phyloP scores from a whole-genome alignment of 2,888 invertebrate species.

The Luperina nickerlii region DNA sequence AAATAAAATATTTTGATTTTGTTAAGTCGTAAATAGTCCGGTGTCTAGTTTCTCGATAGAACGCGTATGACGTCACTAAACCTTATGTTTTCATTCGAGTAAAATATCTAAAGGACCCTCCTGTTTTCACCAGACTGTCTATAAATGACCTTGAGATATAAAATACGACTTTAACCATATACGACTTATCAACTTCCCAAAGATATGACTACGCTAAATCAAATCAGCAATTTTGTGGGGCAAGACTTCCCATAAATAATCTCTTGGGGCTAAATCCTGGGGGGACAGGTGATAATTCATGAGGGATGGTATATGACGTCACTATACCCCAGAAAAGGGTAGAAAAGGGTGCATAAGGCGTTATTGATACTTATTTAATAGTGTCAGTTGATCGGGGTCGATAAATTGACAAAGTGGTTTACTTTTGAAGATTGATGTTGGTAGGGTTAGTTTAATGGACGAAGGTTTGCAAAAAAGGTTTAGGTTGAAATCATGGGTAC shows the following conservation, averaged over 20 bases:
- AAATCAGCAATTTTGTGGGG: conserved; percentile 52
- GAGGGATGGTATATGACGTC: conserved; percentile 52
- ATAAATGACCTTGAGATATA: conserved; percentile 4
- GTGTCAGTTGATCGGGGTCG: conserved; percentile 21
- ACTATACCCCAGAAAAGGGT: conserved; percentile 34
- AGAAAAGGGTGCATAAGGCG: conserved; percentile 45
- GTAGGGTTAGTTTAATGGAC: conserved; percentile 1
- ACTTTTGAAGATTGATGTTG: conserved; percentile 41
- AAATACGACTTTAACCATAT: background rate
- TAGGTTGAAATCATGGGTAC: too few species aligned
- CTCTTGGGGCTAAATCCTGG: conserved; percentile 68
- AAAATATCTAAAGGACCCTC: background rate
- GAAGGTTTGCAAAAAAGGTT: background rate
- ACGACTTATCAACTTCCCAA: conserved; percentile 9
- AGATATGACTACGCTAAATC: conserved; percentile 51
- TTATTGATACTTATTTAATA: conserved; percentile 54
- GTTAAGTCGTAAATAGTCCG: background rate
- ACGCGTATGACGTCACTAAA: too few species aligned
- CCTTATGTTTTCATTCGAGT: background rate
- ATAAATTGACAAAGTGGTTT: conserved; percentile 45
- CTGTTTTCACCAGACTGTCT: background rate
- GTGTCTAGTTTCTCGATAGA: background rate
- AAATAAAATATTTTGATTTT: background rate
- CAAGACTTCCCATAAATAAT: conserved; percentile 65
- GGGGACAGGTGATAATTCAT: conserved; percentile 74